Conservation (phyloP, 1,140 invertebrate species). For the Nylanderia fulva region DNA sequence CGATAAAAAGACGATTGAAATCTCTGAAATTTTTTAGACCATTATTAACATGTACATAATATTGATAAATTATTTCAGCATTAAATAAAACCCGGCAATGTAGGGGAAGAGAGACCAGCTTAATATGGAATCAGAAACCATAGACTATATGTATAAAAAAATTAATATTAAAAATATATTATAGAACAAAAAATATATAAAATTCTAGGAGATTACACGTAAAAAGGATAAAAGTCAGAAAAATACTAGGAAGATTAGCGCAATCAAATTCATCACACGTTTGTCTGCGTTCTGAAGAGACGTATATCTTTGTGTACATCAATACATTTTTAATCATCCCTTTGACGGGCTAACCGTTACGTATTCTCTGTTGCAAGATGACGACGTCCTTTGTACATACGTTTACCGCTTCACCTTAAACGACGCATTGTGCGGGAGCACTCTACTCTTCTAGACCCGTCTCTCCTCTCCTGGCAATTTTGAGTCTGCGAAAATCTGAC, state of each 20-base stretch:
- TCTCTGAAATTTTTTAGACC: too few species aligned
- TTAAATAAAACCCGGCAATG: too few species aligned
- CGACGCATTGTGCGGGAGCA: constrained; percentile 39
- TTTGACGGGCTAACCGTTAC: constrained; percentile 16
- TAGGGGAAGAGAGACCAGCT: too few species aligned
- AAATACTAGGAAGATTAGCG: background rate
- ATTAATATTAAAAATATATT: too few species aligned
- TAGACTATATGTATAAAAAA: too few species aligned
- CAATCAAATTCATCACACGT: background rate
- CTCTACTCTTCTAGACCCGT: background rate
- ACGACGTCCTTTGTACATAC: constrained; percentile 43
- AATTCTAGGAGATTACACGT: too few species aligned
- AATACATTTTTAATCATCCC: constrained; percentile 52
- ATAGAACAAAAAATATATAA: too few species aligned
- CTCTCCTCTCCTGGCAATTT: constrained; percentile 25
- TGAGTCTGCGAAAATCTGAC: constrained; percentile 33
- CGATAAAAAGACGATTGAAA: too few species aligned
- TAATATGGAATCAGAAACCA: too few species aligned
- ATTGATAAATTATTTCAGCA: too few species aligned
- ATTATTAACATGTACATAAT: too few species aligned
- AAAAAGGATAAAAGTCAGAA: background rate
- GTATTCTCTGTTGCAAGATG: constrained; percentile 19
- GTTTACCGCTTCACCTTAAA: constrained; percentile 37
- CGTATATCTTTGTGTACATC: background rate
- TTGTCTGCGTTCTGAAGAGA: too few species aligned